A percentile compares a stretch with the other conserved stretches of the same genome.
These are phyloP conservation scores for Ictalurus furcatus DNA, from an alignment of 2,113 vertebrate species.

Conservation along the genomic window DNA sequence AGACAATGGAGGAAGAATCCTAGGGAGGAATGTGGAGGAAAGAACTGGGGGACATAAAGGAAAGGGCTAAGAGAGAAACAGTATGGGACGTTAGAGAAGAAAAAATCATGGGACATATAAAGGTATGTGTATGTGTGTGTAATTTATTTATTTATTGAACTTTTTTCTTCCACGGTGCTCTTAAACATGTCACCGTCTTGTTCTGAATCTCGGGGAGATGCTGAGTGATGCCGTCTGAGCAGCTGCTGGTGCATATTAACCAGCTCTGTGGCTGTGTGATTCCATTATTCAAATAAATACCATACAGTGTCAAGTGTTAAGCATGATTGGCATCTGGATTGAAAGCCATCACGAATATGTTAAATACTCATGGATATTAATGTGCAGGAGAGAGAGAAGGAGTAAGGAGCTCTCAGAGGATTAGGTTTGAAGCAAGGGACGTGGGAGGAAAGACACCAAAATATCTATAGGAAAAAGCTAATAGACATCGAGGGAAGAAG, in stretches of 20 bases:
- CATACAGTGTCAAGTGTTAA: conserved; percentile 31
- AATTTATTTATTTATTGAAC: too few relatives aligned
- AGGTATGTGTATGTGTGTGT: too few relatives aligned
- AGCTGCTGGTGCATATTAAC: conserved; percentile 60
- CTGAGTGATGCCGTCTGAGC: conserved; percentile 20
- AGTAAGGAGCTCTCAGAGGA: conserved; percentile 1
- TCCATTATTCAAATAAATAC: conserved; percentile 38
- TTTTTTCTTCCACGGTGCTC: background rate
- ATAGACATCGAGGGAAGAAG: background rate
- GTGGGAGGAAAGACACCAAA: background rate
- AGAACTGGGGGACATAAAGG: background rate
- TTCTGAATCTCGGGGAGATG: background rate
- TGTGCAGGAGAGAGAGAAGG: background rate
- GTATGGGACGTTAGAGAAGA: background rate
- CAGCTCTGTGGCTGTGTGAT: background rate
- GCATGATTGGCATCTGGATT: conserved; percentile 9
- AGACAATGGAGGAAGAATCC: background rate
- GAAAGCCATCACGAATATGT: background rate
- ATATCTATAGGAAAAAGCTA: background rate
- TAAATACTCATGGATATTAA: conserved; percentile 17
- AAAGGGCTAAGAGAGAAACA: background rate
- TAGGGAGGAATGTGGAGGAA: background rate
- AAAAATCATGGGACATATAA: too few relatives aligned
- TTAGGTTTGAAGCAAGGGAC: background rate
- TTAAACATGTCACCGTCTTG: background rate